phyloP scores from a whole-genome alignment of 2,797 vertebrate genomes.

The Staurois parvus region DNA sequence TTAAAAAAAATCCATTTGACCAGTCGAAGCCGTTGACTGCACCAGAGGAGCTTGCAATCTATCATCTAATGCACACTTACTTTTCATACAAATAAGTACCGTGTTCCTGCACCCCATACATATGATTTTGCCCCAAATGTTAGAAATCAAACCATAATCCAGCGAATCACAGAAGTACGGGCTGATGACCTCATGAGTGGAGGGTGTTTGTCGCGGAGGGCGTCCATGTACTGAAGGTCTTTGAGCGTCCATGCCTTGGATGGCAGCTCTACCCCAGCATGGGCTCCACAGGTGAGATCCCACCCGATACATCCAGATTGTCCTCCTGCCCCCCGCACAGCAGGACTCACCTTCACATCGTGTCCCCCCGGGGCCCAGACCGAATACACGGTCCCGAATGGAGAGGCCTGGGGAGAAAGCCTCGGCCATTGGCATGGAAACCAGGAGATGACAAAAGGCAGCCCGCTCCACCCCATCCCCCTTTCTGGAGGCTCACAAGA shows the following conservation, averaged over 20 bases:
- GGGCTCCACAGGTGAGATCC: background rate
- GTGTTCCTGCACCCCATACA: background rate
- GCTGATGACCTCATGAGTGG: background rate
- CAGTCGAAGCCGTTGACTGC: too few relatives aligned
- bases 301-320: background rate
- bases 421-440: slow-evolving; percentile 31
- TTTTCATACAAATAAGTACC: too few relatives aligned
- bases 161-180: too few relatives aligned
- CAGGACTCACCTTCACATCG: slow-evolving; percentile 6
- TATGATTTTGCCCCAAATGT: background rate
- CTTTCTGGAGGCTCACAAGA: slow-evolving; percentile 15
- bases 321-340: background rate
- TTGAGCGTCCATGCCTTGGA: background rate
- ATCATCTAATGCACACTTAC: too few relatives aligned
- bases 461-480: background rate
- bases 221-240: background rate
- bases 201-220: too few relatives aligned
- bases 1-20: too few relatives aligned
- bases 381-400: background rate
- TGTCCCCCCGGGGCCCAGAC: slow-evolving; percentile 2
- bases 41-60: too few relatives aligned
- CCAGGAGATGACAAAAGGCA: slow-evolving; percentile 3
- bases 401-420: slow-evolving; percentile 32
- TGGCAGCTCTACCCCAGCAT: background rate
- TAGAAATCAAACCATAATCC: background rate